Percentiles rank a stretch among this genome's conserved stretches.
These are phyloP conservation scores for Phalera bucephala DNA, from an alignment of 2,888 invertebrate genomes.

Conservation along the genomic window DNA sequence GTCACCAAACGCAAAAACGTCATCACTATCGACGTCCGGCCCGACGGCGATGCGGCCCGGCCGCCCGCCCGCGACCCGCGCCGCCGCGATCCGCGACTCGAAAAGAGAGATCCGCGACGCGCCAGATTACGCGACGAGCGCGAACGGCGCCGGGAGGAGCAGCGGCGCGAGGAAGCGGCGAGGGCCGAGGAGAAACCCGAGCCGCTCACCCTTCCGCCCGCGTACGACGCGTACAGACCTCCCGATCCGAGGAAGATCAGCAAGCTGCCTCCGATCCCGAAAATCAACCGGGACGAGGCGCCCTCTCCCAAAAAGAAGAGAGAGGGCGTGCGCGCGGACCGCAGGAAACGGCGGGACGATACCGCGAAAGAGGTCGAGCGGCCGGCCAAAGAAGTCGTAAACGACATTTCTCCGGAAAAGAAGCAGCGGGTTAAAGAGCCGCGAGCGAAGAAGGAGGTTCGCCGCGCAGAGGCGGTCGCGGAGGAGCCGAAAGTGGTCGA, in stretches of 20 bases:
- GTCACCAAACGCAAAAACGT: conserved; percentile 71
- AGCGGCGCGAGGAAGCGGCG: conserved; percentile 2
- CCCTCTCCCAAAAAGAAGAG: conserved; percentile 20
- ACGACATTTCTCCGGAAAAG: conserved; percentile 40
- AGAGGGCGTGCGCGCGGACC: conserved; percentile 13
- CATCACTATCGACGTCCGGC: conserved; percentile 71
- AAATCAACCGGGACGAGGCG: conserved; percentile 45
- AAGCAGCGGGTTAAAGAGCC: conserved; percentile 36
- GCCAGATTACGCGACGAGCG: conserved; percentile 14
- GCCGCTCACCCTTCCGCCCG: conserved; percentile 15
- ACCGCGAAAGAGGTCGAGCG: not conserved
- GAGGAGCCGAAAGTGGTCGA: conserved; percentile 32
- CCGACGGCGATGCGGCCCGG: conserved; percentile 31
- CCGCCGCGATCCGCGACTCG: conserved; percentile 40
- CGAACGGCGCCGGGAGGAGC: conserved; percentile 7
- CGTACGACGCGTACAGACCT: conserved; percentile 42
- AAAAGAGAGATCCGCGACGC: conserved; percentile 30
- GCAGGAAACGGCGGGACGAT: conserved; percentile 16
- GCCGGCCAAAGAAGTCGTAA: conserved; percentile 30
- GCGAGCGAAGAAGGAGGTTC: conserved; percentile 27
- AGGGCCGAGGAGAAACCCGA: not conserved
- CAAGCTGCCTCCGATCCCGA: conserved; percentile 73
- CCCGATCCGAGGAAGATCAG: conserved; percentile 56
- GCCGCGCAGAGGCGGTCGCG: conserved; percentile 22
- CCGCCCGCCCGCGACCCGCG: conserved; percentile 30